Conservation (phyloP, 2,888 invertebrate species). For the Cistogaster globosa region DNA sequence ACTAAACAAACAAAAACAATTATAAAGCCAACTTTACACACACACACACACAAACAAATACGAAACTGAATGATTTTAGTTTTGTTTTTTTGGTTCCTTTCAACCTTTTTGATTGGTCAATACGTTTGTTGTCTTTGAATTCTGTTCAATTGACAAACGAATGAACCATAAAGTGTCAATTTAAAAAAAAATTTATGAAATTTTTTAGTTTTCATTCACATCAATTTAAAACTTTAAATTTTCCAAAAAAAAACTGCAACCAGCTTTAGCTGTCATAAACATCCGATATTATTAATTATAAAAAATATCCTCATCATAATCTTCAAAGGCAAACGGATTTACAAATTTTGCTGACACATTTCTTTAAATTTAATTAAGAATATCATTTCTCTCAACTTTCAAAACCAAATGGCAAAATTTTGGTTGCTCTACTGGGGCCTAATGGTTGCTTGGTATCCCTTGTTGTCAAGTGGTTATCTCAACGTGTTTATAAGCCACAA, state of each 20-base stretch:
- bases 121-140: constrained; percentile 32
- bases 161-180: constrained; percentile 62
- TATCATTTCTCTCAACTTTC: constrained; percentile 6
- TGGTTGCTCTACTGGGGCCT: constrained; percentile 77
- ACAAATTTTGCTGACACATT: neutral
- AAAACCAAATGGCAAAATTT: constrained; percentile 75
- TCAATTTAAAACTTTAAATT: too few relatives aligned
- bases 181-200: constrained; percentile 67
- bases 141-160: constrained; percentile 37
- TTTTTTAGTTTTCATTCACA: too few relatives aligned
- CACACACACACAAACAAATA: neutral
- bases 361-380: neutral
- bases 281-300: neutral
- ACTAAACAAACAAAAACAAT: constrained; percentile 46
- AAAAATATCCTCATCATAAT: too few relatives aligned
- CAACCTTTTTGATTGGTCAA: constrained; percentile 46
- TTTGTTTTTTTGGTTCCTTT: constrained; percentile 1
- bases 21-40: constrained; percentile 37
- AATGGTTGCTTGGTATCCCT: constrained; percentile 78
- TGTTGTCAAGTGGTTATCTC: constrained; percentile 87
- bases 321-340: neutral
- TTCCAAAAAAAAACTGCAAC: neutral
- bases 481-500: constrained; percentile 91
- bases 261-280: constrained; percentile 2
- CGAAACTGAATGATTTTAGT: constrained; percentile 43